These are phyloP conservation scores for Probaryconus sp. DNA, from an alignment of 1,140 invertebrate genomes.

Conservation along the genomic window DNA sequence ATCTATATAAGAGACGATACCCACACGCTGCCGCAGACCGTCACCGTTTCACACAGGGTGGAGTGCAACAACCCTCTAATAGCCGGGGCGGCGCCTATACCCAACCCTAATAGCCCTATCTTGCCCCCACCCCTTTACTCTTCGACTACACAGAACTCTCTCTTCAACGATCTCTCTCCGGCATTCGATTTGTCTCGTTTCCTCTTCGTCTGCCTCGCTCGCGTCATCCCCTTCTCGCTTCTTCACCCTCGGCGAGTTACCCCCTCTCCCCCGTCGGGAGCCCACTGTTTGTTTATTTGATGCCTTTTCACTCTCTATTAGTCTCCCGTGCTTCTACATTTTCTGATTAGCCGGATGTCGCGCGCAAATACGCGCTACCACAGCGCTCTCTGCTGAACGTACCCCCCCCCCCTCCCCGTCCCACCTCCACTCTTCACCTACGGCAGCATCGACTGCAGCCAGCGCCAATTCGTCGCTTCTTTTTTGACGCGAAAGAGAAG, in stretches of 20 bases:
- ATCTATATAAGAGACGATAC: slow-evolving; percentile 46
- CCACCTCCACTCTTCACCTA: slow-evolving; percentile 47
- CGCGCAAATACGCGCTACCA: slow-evolving; percentile 69
- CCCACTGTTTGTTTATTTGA: slow-evolving; percentile 78
- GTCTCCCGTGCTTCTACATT: slow-evolving; percentile 76
- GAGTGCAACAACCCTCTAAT: slow-evolving; percentile 76
- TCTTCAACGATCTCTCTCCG: slow-evolving; percentile 61
- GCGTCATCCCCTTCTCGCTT: slow-evolving; percentile 36
- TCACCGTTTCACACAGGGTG: slow-evolving; percentile 65
- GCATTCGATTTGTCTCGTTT: slow-evolving; percentile 61
- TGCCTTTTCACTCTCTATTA: slow-evolving; percentile 79
- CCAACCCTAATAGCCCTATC: slow-evolving; percentile 77
- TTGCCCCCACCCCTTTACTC: slow-evolving; percentile 63
- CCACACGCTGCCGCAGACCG: slow-evolving; percentile 51
- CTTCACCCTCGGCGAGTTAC: slow-evolving; percentile 30
- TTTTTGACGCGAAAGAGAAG: slow-evolving; percentile 63
- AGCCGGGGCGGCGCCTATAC: slow-evolving; percentile 76
- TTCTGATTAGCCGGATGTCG: slow-evolving; percentile 79
- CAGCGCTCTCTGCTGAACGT: slow-evolving; percentile 28
- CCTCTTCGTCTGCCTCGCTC: slow-evolving; percentile 33
- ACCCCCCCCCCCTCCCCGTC: slow-evolving; percentile 12
- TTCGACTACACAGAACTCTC: slow-evolving; percentile 64
- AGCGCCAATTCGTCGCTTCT: slow-evolving; percentile 64
- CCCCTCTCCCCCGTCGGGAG: slow-evolving; percentile 39
- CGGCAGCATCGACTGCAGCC: slow-evolving; percentile 54